Conservation (phyloP, 2,888 invertebrate species). For the Carpatolechia fugitivella region DNA sequence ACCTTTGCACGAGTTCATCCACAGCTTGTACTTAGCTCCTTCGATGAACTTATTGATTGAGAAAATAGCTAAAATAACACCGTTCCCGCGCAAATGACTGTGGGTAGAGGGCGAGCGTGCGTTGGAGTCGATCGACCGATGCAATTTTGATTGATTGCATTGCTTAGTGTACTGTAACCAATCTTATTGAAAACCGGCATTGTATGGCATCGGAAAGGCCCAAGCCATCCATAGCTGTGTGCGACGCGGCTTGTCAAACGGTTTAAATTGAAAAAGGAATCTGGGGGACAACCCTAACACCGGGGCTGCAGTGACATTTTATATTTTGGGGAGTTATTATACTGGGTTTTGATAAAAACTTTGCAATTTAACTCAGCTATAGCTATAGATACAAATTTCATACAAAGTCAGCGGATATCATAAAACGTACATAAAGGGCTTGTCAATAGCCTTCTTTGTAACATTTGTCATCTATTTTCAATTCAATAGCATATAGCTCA, state of each 20-base stretch:
- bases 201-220: conserved; percentile 69
- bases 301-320: conserved; percentile 66
- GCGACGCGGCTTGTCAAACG: conserved; percentile 73
- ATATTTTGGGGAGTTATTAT: conserved; percentile 62
- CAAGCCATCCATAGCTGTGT: conserved; percentile 66
- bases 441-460: neutral
- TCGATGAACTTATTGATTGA: neutral
- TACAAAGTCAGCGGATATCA: conserved; percentile 7
- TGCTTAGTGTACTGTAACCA: conserved; percentile 79
- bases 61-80: conserved; percentile 15
- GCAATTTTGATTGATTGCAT: conserved; percentile 79
- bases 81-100: conserved; percentile 37
- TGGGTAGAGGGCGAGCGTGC: conserved; percentile 50
- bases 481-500: neutral
- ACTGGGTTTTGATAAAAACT: conserved; percentile 38
- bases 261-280: conserved; percentile 76
- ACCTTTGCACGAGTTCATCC: too few relatives aligned
- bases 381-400: conserved; percentile 3
- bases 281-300: conserved; percentile 71
- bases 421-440: conserved; percentile 5
- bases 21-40: neutral
- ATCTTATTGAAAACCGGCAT: conserved; percentile 77
- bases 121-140: conserved; percentile 66
- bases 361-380: conserved; percentile 27
- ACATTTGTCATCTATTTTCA: neutral